A percentile compares a stretch with the other conserved stretches of the same genome.
Conservation (phyloP, 2,113 vertebrate species). For the Pedionomus torquatus region DNA sequence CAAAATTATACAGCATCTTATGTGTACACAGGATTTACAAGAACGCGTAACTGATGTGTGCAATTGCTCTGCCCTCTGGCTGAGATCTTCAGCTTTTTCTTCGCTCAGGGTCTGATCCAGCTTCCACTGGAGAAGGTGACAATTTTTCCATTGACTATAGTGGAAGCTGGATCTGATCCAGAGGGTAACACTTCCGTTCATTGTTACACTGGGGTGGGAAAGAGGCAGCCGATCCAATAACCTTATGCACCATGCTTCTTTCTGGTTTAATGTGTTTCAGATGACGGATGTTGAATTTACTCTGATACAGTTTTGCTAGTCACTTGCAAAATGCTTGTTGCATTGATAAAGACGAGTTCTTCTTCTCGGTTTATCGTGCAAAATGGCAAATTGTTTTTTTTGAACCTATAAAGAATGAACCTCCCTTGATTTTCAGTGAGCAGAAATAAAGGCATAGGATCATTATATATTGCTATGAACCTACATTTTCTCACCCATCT, state of each 20-base stretch:
- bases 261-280: slow-evolving; percentile 21
- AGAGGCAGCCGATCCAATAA: neutral
- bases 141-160: neutral
- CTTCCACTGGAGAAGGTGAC: slow-evolving; percentile 3
- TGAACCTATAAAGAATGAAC: neutral
- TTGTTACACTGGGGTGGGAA: slow-evolving; percentile 31
- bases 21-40: slow-evolving; percentile 23
- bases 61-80: neutral
- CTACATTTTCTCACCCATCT: neutral
- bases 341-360: neutral
- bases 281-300: neutral
- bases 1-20: slow-evolving; percentile 65
- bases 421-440: neutral
- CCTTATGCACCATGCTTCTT: neutral
- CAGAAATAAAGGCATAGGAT: neutral
- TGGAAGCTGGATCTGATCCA: slow-evolving; percentile 14
- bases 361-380: neutral
- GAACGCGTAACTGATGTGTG: neutral
- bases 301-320: neutral
- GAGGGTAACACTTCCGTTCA: slow-evolving; percentile 49
- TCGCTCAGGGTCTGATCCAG: neutral
- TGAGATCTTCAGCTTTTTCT: neutral
- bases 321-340: neutral
- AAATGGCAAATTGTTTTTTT: neutral
- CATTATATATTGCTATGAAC: neutral